Conservation (phyloP, 2,888 invertebrate species). For the Xestobium rufovillosum region DNA sequence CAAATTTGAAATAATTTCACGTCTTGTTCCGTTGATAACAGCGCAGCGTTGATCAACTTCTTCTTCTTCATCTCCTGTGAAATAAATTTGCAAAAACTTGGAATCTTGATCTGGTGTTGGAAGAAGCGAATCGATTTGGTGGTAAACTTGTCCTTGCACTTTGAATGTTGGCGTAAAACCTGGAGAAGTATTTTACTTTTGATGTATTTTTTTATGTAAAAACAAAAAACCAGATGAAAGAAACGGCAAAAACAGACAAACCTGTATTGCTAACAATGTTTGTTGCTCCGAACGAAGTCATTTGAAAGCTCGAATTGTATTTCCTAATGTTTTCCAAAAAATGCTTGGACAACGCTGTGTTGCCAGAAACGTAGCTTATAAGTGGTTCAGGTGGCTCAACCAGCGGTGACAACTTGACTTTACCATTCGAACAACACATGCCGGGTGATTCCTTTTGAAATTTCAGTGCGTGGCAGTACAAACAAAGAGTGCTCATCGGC, state of each 20-base stretch:
- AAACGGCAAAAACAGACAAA: no score
- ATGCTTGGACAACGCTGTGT: conserved; percentile 14
- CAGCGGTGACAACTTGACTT: conserved; percentile 21
- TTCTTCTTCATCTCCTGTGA: no score
- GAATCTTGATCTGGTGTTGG: no score
- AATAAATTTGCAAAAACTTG: no score
- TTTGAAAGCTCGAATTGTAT: conserved; percentile 18
- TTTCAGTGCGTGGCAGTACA: conserved; percentile 24
- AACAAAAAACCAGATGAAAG: no score
- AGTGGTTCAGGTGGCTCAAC: conserved; percentile 26
- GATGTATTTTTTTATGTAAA: no score
- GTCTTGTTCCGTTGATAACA: no score
- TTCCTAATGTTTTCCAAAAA: conserved; percentile 16
- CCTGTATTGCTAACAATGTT: conserved; percentile 9
- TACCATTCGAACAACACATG: conserved; percentile 24
- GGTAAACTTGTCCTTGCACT: no score
- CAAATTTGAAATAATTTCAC: no score
- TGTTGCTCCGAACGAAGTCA: conserved; percentile 18
- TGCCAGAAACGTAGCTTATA: conserved; percentile 7
- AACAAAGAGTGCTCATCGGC: conserved; percentile 21
- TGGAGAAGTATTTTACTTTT: no score
- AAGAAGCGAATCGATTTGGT: no score
- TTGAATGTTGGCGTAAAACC: conserved; percentile 18
- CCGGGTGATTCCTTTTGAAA: conserved; percentile 25
- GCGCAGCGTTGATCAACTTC: no score